phyloP scores from a whole-genome alignment of 2,888 invertebrate genomes.

The Theretra japonica region DNA sequence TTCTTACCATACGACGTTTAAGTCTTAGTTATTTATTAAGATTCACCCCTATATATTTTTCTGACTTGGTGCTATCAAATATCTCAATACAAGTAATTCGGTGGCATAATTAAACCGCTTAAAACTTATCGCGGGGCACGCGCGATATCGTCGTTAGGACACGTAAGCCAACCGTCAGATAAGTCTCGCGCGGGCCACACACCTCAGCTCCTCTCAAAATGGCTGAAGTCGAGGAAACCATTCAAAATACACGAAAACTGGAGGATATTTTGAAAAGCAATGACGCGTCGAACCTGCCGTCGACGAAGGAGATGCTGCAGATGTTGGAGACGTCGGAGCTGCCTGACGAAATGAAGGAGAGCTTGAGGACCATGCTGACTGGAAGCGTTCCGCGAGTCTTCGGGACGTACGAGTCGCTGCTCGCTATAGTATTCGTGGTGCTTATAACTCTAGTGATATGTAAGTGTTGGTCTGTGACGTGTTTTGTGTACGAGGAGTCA shows the following conservation, averaged over 20 bases:
- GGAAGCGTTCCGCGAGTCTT: conserved; percentile 73
- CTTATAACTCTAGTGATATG: conserved; percentile 66
- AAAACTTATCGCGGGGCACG: conserved; percentile 41
- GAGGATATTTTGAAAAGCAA: conserved; percentile 65
- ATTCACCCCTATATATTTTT: background rate
- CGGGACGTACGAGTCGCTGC: conserved; percentile 55
- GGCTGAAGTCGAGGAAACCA: conserved; percentile 48
- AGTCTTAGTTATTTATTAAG: too few species aligned
- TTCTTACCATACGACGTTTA: too few species aligned
- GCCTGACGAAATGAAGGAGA: conserved; percentile 86
- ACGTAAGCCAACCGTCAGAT: conserved; percentile 48
- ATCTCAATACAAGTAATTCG: background rate
- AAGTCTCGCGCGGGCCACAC: conserved; percentile 31
- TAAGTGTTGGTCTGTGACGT: conserved; percentile 56
- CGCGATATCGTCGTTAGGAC: conserved; percentile 48
- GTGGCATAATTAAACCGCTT: conserved; percentile 27
- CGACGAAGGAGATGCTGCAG: conserved; percentile 83
- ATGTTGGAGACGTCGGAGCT: conserved; percentile 85
- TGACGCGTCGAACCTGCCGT: conserved; percentile 69
- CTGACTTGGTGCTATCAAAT: background rate
- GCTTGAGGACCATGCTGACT: conserved; percentile 79
- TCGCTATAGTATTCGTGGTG: conserved; percentile 63
- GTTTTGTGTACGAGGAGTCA: conserved; percentile 31
- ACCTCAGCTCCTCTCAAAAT: conserved; percentile 36
- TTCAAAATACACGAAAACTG: conserved; percentile 50